These are phyloP conservation scores for Serrognathus titanus DNA, from an alignment of 2,888 invertebrate species.

Conservation along the genomic window DNA sequence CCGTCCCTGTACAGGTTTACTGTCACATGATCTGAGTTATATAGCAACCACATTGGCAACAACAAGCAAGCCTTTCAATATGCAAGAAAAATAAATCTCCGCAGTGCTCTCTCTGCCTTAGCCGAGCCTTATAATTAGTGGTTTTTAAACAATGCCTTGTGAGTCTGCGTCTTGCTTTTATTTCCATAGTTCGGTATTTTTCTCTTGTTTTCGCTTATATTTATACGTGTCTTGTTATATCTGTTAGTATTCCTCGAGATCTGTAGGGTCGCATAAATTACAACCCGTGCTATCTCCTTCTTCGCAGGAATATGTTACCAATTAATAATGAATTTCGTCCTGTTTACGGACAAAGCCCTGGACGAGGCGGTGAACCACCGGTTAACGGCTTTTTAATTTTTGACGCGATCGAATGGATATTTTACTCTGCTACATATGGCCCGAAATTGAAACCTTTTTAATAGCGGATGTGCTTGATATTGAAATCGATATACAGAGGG, in stretches of 20 bases:
- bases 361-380: too few relatives aligned
- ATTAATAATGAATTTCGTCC: too few relatives aligned
- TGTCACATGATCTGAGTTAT: conserved; percentile 50
- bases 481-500: conserved; percentile 18
- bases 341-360: too few relatives aligned
- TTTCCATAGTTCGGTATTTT: not conserved
- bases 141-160: conserved; percentile 49
- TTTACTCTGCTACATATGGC: too few relatives aligned
- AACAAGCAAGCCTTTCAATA: conserved; percentile 47
- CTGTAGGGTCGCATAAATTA: too few relatives aligned
- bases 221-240: not conserved
- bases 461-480: conserved; percentile 11
- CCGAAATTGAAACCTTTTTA: conserved; percentile 14
- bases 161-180: conserved; percentile 1
- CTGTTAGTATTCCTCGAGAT: not conserved
- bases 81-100: conserved; percentile 51
- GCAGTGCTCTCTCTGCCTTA: conserved; percentile 31
- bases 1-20: conserved; percentile 24
- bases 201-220: not conserved
- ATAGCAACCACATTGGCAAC: conserved; percentile 45
- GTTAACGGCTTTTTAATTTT: too few relatives aligned
- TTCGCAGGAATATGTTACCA: too few relatives aligned
- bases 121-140: conserved; percentile 48
- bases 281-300: too few relatives aligned
- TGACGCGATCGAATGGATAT: too few relatives aligned